Conservation (phyloP, 2,113 vertebrate species). For the Aldabrachelys gigantea region DNA sequence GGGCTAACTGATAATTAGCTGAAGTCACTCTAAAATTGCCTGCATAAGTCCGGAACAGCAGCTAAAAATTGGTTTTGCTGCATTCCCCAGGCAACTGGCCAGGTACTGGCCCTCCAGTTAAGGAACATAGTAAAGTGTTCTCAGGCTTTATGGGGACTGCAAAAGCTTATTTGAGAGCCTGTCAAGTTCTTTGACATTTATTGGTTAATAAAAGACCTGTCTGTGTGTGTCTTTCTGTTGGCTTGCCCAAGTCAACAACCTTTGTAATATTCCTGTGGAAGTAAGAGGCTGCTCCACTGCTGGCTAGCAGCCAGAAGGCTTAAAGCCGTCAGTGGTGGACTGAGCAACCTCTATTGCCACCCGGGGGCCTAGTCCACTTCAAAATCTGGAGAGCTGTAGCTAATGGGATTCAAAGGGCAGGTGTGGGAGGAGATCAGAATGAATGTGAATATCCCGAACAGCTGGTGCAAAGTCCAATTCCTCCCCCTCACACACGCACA, state of each 20-base stretch:
- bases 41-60: not conserved
- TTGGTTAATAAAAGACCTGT: not conserved
- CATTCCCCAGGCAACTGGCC: not conserved
- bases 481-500: too few species aligned
- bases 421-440: not conserved
- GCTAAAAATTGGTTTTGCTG: not conserved
- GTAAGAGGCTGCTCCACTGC: not conserved
- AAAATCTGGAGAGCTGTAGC: too few species aligned
- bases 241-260: not conserved
- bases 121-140: not conserved
- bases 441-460: not conserved
- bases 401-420: not conserved
- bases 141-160: too few species aligned
- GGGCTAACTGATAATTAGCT: not conserved
- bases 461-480: too few species aligned
- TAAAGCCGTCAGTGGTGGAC: too few species aligned
- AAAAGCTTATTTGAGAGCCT: too few species aligned
- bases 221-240: not conserved
- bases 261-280: not conserved
- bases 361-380: not conserved
- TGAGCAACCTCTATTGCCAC: not conserved
- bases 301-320: not conserved
- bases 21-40: not conserved
- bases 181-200: too few species aligned
- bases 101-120: not conserved